Percentiles rank a stretch among this genome's conserved stretches.
Evolutionary conservation across 37 sponge, comb jelly and placozoan species (phyloP).

Genomic region (Cliona cf. orientalis): DNA sequence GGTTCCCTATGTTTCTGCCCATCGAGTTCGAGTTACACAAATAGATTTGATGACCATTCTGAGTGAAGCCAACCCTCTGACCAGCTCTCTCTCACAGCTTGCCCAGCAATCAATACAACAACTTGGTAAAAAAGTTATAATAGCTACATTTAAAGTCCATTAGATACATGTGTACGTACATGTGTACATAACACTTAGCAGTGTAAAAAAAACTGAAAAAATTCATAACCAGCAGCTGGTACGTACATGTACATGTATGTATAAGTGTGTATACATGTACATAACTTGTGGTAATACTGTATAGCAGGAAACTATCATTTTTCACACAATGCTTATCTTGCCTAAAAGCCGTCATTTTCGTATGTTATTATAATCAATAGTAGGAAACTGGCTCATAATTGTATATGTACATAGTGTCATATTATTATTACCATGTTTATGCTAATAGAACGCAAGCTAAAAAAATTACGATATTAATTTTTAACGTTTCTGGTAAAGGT

Average conservation of each 20-base stretch:
- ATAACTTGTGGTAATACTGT: neutral
- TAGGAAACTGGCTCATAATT: no score
- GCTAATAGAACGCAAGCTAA: no score
- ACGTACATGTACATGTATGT: neutral
- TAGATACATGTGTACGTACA: no score
- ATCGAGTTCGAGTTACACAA: slow-evolving; percentile 35
- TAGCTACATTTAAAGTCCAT: no score
- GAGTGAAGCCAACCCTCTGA: slow-evolving; percentile 69
- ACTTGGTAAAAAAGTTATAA: slow-evolving; percentile 44
- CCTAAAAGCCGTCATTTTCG: no score
- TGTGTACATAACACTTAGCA: neutral
- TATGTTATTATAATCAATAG: no score
- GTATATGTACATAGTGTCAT: no score
- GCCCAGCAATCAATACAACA: slow-evolving; percentile 31
- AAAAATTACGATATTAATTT: no score
- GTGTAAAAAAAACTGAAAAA: neutral
- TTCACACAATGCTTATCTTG: no score
- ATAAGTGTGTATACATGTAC: neutral
- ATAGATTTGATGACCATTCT: slow-evolving; percentile 51
- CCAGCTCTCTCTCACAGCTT: slow-evolving; percentile 30
- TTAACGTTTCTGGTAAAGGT: no score
- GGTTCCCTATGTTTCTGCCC: slow-evolving; percentile 46
- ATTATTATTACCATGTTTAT: no score
- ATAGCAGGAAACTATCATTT: no score
- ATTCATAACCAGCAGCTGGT: neutral